phyloP scores from a whole-genome alignment of 2,797 vertebrate genomes.

The Nasua narica region DNA sequence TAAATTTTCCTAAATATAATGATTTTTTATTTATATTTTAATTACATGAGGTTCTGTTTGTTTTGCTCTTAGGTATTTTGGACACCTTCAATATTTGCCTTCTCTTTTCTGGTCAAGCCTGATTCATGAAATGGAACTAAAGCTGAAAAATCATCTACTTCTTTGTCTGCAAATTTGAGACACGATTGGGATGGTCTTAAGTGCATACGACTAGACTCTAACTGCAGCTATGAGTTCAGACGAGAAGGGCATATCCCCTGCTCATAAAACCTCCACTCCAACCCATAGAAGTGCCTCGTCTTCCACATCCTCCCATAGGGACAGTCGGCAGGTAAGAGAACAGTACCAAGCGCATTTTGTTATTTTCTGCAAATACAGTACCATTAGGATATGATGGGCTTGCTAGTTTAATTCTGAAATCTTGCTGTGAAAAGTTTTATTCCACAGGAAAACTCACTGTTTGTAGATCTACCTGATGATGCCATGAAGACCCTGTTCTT shows the following conservation, averaged over 20 bases:
- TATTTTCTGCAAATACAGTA: neutral
- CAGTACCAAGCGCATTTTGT: neutral
- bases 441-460: neutral
- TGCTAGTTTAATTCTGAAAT: constrained; percentile 29
- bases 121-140: constrained; percentile 76
- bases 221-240: constrained; percentile 93
- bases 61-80: constrained; percentile 73
- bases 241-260: constrained; percentile 89
- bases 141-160: constrained; percentile 56
- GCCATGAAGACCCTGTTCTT: neutral
- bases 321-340: constrained; percentile 94
- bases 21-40: neutral
- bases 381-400: neutral
- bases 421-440: neutral
- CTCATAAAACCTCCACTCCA: constrained; percentile 93
- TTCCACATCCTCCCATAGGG: constrained; percentile 94
- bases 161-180: constrained; percentile 63
- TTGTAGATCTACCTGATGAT: neutral
- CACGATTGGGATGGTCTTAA: constrained; percentile 75
- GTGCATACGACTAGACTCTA: constrained; percentile 69
- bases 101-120: constrained; percentile 32
- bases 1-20: neutral
- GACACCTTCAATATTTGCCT: constrained; percentile 49
- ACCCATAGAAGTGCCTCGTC: constrained; percentile 97
- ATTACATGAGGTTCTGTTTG: neutral